These are phyloP conservation scores for Chloroceryle inda DNA, from an alignment of 2,797 vertebrate genomes.

Conservation along the genomic window DNA sequence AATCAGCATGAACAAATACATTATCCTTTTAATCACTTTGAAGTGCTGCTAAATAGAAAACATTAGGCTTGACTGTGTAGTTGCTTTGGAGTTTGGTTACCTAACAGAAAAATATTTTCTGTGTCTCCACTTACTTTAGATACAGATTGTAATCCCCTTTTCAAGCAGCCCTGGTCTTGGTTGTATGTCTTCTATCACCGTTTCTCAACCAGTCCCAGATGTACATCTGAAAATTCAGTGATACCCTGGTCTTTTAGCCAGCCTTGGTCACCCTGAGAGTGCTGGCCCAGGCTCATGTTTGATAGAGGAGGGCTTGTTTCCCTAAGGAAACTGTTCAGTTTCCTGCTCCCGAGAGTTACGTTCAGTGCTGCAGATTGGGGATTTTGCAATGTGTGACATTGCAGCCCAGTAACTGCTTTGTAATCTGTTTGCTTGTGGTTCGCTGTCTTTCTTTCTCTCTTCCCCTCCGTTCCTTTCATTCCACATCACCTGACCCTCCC, in stretches of 20 bases:
- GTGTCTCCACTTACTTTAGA: background rate
- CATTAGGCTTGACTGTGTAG: background rate
- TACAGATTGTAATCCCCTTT: background rate
- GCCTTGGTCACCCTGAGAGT: background rate
- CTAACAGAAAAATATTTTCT: background rate
- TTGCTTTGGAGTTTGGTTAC: background rate
- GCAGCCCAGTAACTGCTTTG: conserved; percentile 7
- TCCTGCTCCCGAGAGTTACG: background rate
- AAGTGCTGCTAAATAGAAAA: background rate
- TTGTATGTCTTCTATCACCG: background rate
- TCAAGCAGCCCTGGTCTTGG: background rate
- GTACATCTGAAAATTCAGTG: background rate
- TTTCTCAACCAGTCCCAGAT: background rate
- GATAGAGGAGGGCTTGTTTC: background rate
- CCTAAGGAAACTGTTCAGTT: background rate
- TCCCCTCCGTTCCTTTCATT: conserved; percentile 19
- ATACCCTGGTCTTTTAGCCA: background rate
- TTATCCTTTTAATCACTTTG: background rate
- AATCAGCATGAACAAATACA: background rate
- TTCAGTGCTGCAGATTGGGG: background rate
- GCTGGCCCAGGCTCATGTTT: background rate
- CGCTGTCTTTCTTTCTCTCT: conserved; percentile 41
- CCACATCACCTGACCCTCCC: conserved; percentile 37
- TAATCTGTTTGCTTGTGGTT: conserved; percentile 62
- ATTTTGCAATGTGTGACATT: background rate